These are phyloP conservation scores for Thereva unica DNA, from an alignment of 2,888 invertebrate species.

Conservation along the genomic window DNA sequence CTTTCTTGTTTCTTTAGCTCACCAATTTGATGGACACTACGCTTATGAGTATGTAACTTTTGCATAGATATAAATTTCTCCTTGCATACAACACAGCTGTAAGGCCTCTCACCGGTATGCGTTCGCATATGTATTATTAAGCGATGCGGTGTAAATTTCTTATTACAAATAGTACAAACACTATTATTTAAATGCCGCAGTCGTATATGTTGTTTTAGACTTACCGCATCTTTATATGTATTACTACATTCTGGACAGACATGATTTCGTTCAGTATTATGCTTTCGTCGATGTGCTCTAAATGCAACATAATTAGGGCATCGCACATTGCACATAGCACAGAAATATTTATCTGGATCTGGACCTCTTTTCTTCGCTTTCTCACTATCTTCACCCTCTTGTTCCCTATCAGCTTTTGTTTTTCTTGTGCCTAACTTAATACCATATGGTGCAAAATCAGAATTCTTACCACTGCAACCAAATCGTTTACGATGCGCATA, in stretches of 20 bases:
- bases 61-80: slow-evolving; percentile 1
- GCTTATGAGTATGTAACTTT: not conserved
- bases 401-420: not conserved
- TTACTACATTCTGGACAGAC: slow-evolving; percentile 2
- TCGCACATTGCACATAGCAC: not conserved
- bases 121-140: not conserved
- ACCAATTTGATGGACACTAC: not conserved
- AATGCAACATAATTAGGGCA: not conserved
- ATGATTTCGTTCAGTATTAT: not conserved
- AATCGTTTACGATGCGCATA: not conserved
- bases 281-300: not conserved
- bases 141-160: not conserved
- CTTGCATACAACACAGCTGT: not conserved
- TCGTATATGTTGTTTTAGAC: not conserved
- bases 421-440: not conserved
- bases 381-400: not conserved
- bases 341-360: not conserved
- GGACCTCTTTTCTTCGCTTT: not conserved
- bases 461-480: not conserved
- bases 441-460: not conserved
- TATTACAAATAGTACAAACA: not conserved
- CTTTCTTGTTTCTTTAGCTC: not conserved
- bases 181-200: not conserved
- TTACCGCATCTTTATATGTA: not conserved
- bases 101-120: slow-evolving; percentile 2